A percentile compares a stretch with the other conserved stretches of the same genome.
Evolutionary conservation across 2,888 invertebrate genomes (phyloP).

Genomic region (Drosophila anceps): DNA sequence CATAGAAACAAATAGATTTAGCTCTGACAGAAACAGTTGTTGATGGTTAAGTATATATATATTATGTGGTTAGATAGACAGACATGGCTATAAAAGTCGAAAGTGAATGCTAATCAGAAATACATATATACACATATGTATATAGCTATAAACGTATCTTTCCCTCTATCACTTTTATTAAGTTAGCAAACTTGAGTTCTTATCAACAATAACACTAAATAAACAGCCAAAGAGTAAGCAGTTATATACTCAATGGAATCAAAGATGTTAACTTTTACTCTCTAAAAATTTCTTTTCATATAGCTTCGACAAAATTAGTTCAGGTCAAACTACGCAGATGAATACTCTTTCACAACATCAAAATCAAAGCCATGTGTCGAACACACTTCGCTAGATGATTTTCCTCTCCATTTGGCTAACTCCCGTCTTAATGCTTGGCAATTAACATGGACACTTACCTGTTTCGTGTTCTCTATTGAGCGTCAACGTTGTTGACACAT

Average conservation of each 20-base stretch:
- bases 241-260: neutral
- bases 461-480: conserved; percentile 68
- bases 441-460: conserved; percentile 65
- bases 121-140: neutral
- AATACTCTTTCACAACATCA: neutral
- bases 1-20: neutral
- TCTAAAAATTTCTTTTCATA: neutral
- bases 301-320: neutral
- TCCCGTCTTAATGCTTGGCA: neutral
- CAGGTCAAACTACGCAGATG: neutral
- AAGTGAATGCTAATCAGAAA: no score
- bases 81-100: no score
- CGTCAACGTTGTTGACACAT: conserved; percentile 63
- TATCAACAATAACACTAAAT: neutral
- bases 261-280: neutral
- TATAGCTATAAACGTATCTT: neutral
- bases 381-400: neutral
- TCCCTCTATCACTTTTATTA: neutral
- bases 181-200: neutral
- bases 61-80: no score
- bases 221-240: neutral
- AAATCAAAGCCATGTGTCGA: neutral
- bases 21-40: neutral
- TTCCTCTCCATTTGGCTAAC: conserved; percentile 2
- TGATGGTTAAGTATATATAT: neutral